Evolutionary conservation across 2,888 invertebrate species (phyloP).

Genomic region (Standfussiana lucernea): DNA sequence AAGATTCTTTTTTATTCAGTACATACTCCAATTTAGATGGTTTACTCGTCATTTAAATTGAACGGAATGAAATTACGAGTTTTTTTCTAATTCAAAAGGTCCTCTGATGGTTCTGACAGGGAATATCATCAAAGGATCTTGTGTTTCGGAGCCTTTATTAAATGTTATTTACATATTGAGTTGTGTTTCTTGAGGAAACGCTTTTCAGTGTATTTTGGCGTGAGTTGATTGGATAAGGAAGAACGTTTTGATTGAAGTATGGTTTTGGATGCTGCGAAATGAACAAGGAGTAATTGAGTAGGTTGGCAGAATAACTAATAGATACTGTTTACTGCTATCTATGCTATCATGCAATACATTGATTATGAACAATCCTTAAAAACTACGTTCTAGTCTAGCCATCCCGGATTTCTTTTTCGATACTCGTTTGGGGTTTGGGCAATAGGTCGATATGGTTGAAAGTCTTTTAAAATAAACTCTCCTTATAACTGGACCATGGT

Average conservation of each 20-base stretch:
- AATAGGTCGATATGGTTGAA: background rate
- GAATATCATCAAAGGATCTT: slow-evolving; percentile 45
- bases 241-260: slow-evolving; percentile 3
- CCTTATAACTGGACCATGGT: background rate
- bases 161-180: slow-evolving; percentile 46
- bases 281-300: background rate
- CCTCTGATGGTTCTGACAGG: slow-evolving; percentile 36
- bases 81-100: slow-evolving; percentile 46
- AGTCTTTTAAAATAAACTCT: background rate
- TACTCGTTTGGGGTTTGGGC: background rate
- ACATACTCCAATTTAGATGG: slow-evolving; percentile 65
- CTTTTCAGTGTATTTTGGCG: slow-evolving; percentile 14
- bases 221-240: slow-evolving; percentile 33
- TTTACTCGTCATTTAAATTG: slow-evolving; percentile 67
- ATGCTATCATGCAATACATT: background rate
- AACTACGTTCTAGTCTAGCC: background rate
- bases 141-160: slow-evolving; percentile 20
- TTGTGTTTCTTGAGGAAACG: slow-evolving; percentile 14
- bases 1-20: slow-evolving; percentile 68
- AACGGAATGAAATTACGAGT: slow-evolving; percentile 63
- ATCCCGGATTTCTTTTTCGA: background rate
- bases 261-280: background rate
- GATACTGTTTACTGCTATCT: background rate
- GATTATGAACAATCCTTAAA: background rate
- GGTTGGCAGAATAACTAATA: no score